Percentiles rank a stretch among this genome's conserved stretches.
phyloP scores from a whole-genome alignment of 2,113 vertebrate species.

The Lamprotornis superbus region DNA sequence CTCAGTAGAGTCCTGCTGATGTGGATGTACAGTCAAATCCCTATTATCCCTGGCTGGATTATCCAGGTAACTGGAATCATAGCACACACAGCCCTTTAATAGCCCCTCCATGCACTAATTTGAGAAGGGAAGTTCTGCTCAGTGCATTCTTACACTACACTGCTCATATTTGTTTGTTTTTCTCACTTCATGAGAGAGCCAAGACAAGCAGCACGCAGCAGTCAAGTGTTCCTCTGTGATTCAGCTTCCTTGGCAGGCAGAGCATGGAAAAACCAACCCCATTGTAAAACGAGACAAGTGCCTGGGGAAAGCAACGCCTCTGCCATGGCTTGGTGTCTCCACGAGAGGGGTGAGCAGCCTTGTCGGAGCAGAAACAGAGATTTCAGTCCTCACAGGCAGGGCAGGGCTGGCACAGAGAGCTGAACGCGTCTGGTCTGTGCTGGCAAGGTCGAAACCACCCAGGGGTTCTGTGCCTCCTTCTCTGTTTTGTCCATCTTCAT shows the following conservation, averaged over 20 bases:
- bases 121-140: neutral
- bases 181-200: neutral
- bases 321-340: neutral
- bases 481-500: constrained; percentile 50
- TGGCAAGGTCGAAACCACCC: neutral
- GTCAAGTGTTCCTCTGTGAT: neutral
- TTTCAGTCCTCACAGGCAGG: neutral
- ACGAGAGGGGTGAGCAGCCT: neutral
- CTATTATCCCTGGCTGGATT: neutral
- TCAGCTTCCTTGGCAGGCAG: neutral
- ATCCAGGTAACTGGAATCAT: neutral
- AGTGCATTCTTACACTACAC: neutral
- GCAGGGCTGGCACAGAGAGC: neutral
- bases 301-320: neutral
- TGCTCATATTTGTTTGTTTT: neutral
- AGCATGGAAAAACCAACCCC: neutral
- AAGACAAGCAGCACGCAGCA: neutral
- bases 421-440: accelerated
- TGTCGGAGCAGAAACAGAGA: neutral
- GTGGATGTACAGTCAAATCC: neutral
- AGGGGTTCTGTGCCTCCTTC: neutral
- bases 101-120: neutral
- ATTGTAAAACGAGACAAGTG: neutral
- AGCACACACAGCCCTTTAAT: neutral
- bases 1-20: neutral